Evolutionary conservation across 1,140 invertebrate genomes (phyloP), one percentile per base, ranked within the genome.

Genomic region (Phthorimaea operculella): DNA sequence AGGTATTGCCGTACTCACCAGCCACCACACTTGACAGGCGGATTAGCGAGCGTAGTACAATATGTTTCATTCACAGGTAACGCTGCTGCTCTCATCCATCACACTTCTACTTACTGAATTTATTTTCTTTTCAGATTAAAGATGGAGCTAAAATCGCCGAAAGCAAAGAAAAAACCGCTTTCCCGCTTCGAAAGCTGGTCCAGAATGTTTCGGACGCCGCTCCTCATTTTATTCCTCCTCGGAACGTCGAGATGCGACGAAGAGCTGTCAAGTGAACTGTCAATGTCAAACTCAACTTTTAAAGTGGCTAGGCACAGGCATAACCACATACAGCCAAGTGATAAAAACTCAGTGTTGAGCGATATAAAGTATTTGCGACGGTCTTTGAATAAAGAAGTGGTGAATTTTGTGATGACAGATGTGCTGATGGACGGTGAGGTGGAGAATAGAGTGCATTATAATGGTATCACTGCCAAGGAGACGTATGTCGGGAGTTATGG

Each of bases 381-480:
- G 1, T 68, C 74, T 64, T 64, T 84, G 21, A 81, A 79, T 58
- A 79, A 64, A 45, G 78, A 84, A 54, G 74, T 86, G 17, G 73
- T 79, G 44, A 88, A 90, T 74, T 90, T 90, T 70, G 73, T 90
- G 51, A 86, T 88, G 62, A 87, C 78, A 1, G 89, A 90, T 55
- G 72, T 72, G 33, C 72, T 92, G 7, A 62, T 85, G 21, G 90
- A 92, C 66, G 90, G 90, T 15, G 90, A 92, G 59, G 72, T 87
- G 42, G 90, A 91, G 70, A 86, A 86, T 1, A 72, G 90, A 15
- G 82, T 92, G 17, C 87, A 88, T 68, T 89, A 76, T 58, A 86
- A 88, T 53, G 89, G 89, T 9, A 71, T 91, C 15, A 88, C 87
- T 4, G 90, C 89, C 18, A 91, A 91, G 65, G 90, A 91, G 70